Conservation (phyloP, 1,140 invertebrate genomes). For the Teleogryllus occipitalis region DNA sequence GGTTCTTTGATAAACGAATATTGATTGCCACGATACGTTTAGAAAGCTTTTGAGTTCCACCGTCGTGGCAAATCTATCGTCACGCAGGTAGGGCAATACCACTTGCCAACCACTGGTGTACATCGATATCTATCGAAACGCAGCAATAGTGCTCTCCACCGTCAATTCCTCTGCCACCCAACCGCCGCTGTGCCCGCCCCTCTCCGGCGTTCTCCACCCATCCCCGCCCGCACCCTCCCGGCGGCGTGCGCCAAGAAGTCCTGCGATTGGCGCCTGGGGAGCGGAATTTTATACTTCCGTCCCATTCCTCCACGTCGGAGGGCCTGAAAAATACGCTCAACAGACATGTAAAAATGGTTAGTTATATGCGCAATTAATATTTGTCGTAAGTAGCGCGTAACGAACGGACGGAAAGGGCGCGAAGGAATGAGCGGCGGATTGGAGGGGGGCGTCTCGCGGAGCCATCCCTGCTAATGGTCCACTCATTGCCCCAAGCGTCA, state of each 20-base stretch:
- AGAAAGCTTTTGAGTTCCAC: no score
- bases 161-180: no score
- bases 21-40: no score
- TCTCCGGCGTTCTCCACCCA: neutral
- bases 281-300: neutral
- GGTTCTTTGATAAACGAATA: no score
- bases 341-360: slow-evolving; percentile 5
- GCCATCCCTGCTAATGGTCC: neutral
- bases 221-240: neutral
- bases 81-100: no score
- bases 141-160: no score
- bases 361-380: slow-evolving; percentile 2
- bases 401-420: neutral
- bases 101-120: no score
- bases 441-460: neutral
- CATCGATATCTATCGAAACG: no score
- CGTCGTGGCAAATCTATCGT: no score
- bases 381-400: slow-evolving; percentile 3
- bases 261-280: neutral
- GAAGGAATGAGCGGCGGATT: neutral
- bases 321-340: neutral
- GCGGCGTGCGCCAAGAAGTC: neutral
- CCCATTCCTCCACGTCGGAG: neutral
- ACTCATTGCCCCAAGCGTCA: neutral
- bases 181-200: no score